Base-by-base conservation (phyloP, 2,797 vertebrate species). In the Aplochiton taeniatus region DNA sequence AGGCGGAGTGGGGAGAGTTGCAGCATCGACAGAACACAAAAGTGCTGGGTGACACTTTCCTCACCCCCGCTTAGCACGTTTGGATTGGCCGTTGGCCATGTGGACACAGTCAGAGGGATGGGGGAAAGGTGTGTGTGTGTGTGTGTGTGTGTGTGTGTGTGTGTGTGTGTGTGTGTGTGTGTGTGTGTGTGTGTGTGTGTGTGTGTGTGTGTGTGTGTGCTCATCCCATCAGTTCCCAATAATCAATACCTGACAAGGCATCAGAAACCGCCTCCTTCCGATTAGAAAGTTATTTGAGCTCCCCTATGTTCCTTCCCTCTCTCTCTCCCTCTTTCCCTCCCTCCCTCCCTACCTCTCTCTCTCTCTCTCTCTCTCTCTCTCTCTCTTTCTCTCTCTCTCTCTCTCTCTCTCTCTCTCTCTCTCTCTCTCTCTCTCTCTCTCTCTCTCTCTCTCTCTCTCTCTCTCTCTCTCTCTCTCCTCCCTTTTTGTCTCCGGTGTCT, bases 21-120 rank as follows among this genome's bases (percentile, higher is more conserved):
- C 88, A 86, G 75, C 75, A 83, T 90, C 83, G 74, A 87, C 88
- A 89, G 81, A 90, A 90, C 71, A 57, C 65, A 82, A 87, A 84
- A 83, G 79, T 80, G 82, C 82, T 76, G 65, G 51, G 66, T 85
- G 84, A 86, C 83, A 87, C 87, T 81, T 82, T 81, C 59, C 61
- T 75, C 76, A 10, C 65, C 60, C 66, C 71, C 63, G 56, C 87
- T 89, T 76, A 77, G 78, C 78, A 80, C 75, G 69, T 85, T 85
- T 72, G 70, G 50, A 80, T 62, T 81, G 73, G 70, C 48, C 42
- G 45, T n/a, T 44, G 62, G 76, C 76, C 81, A 82, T 76, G 65
- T 1, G 64, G 57, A 61, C 47, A n/a, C 13, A 49, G 47, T 69
- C 59, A 51, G 1, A 16, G 42, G 70, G 62, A 72, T 67, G 75